phyloP scores from a whole-genome alignment of 2,888 invertebrate genomes.

The Schizaphis graminum region DNA sequence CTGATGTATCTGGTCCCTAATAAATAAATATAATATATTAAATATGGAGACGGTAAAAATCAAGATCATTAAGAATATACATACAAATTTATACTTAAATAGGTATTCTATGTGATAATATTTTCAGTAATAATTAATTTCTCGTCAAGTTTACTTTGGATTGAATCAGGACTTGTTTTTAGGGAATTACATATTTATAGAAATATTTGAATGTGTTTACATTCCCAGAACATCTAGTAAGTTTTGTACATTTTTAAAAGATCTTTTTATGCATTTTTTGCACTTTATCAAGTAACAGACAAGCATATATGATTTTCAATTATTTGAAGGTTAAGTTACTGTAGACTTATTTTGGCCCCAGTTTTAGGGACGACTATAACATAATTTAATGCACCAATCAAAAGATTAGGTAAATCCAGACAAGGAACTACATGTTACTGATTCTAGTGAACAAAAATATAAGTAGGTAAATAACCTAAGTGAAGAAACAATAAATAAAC shows the following conservation, averaged over 20 bases:
- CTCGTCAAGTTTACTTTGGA: not conserved
- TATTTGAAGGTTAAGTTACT: constrained; percentile 83
- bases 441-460: constrained; percentile 71
- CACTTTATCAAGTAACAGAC: constrained; percentile 82
- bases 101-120: too few species aligned
- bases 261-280: constrained; percentile 84
- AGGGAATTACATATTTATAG: not conserved
- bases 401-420: not conserved
- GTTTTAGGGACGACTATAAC: constrained; percentile 78
- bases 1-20: constrained; percentile 44
- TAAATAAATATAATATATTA: not conserved
- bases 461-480: constrained; percentile 69
- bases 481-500: constrained; percentile 70
- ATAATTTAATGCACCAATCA: constrained; percentile 74
- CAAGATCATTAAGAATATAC: not conserved
- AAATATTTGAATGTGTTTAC: not conserved
- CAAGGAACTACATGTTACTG: constrained; percentile 14
- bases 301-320: constrained; percentile 75
- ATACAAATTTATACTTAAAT: too few species aligned
- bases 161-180: not conserved
- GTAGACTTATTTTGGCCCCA: constrained; percentile 77
- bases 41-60: not conserved
- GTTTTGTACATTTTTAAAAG: constrained; percentile 74
- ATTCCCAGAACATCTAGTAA: too few species aligned
- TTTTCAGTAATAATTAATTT: too few species aligned